Base-by-base conservation (phyloP, 2,888 invertebrate species). In the Athalia rosae region DNA sequence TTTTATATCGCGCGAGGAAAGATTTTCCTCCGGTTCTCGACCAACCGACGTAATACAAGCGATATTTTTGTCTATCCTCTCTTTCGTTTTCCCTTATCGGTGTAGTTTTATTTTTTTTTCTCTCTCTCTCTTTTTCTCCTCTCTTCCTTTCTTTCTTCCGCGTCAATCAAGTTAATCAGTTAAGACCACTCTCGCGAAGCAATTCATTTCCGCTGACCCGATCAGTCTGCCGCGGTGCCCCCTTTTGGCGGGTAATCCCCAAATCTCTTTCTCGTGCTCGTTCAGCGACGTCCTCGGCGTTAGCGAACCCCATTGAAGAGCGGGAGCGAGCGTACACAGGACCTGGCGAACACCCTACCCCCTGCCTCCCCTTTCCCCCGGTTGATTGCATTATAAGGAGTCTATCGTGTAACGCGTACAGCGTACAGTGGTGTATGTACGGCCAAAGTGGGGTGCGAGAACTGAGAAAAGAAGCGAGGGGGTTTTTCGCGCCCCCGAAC, bases 141-240 rank as follows among this genome's bases (percentile, higher is more conserved):
- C n/a, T n/a, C n/a, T n/a, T n/a, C n/a, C n/a, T 50, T 66, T 15
- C 50, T 48, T 15, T 15, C 11, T 50, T 71, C 71, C 71, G 45
- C 74, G 74, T 74, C 74, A 62, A 74, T 74, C 74, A 62, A 74
- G 71, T 74, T 74, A 74, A 74, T 74, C 74, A 74, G 74, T 74
- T 74, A 74, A 74, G 74, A 74, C 74, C 74, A 74, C 74, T 74
- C 74, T 74, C 50, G 61, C 71, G 71, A 62, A 74, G 61, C 74
- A 74, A 74, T 74, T 74, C 74, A 74, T 74, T 74, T 74, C 74
- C 74, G 74, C 74, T 74, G 74, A 74, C 74, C 74, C 74, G 74
- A 74, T 74, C 74, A 74, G 74, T 50, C 61, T 61, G 62, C 74
- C 74, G 13, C 67, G 11, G 4, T 11, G 8, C 62, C 71, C 74